Base-by-base conservation (phyloP, 2,888 invertebrate species). In the Xestoiulus laeticollis region DNA sequence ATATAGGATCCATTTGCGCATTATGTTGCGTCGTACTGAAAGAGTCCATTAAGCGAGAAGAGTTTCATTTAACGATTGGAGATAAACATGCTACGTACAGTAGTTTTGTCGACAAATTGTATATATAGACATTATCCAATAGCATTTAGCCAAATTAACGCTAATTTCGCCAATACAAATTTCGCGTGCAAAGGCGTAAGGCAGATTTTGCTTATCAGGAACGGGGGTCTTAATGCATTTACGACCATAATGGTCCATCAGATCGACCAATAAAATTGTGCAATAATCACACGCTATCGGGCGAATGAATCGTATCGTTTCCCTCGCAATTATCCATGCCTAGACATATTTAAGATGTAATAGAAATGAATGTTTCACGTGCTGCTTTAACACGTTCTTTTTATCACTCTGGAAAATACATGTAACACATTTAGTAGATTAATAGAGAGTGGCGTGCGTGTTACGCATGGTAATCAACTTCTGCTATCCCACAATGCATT, bases 401-500 rank as follows among this genome's bases (percentile, higher is more conserved):
- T 12, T 53, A 53, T 53, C 53, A 53, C 53, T 59, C 22, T 22
- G n/a, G 0, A 1, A 48, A 59, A 59, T 59, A 16, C n/a, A 59
- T 59, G 59, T 59, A 59, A 16, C 59, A 22, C 59, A 59, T 59
- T 59, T 59, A 22, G 59, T 10, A 59, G 59, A 59, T 59, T 59
- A 59, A 59, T 59, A 59, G 59, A 59, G 59, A 59, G 59, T 59
- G 59, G n/a, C 22, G 59, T 59, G 59, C 59, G 59, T 59, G 59
- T 59, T 59, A 4, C 16, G 59, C n/a, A 22, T 59, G 6, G 4
- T 0, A 22, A 59, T 59, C 59, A 22, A 6, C 59, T 5, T 22
- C 5, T 59, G 59, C 6, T 2, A n/a, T 12, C 59, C 22, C 5
- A 5, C 22, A 53, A 53, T 53, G 4, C 12, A 53, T 4, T 19